phyloP scores from a whole-genome alignment of 2,888 invertebrate genomes.

The Nephrocerus scutellatus region DNA sequence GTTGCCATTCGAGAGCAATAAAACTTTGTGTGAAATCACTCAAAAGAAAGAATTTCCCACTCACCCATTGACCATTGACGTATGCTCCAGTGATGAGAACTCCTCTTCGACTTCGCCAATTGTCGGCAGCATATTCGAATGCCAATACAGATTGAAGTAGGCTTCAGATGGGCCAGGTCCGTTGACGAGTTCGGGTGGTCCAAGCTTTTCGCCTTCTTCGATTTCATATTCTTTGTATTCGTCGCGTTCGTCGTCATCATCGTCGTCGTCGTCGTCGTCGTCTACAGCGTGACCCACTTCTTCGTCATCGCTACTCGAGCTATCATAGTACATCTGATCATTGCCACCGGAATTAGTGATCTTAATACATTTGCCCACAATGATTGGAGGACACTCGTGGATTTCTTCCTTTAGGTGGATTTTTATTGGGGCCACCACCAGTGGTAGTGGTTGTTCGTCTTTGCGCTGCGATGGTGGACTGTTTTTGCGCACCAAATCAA shows the following conservation, averaged over 20 bases:
- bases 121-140: constrained; percentile 46
- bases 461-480: constrained; percentile 26
- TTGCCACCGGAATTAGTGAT: constrained; percentile 25
- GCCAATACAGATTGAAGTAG: constrained; percentile 47
- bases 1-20: too few relatives aligned
- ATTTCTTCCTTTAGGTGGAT: constrained; percentile 10
- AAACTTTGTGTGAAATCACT: too few relatives aligned
- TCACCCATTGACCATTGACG: constrained; percentile 41
- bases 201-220: constrained; percentile 47
- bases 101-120: constrained; percentile 48
- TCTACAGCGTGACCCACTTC: constrained; percentile 19
- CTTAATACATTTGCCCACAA: constrained; percentile 45
- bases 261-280: constrained; percentile 24
- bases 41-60: too few relatives aligned
- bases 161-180: constrained; percentile 47
- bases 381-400: constrained; percentile 2
- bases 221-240: constrained; percentile 42
- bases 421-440: constrained; percentile 26
- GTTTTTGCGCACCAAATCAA: constrained; percentile 64
- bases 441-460: constrained; percentile 32
- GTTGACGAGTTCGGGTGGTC: constrained; percentile 46
- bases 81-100: constrained; percentile 44
- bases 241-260: constrained; percentile 30
- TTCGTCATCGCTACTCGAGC: constrained; percentile 36
- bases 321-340: constrained; percentile 36